A percentile compares a stretch with the other conserved stretches of the same genome.
phyloP scores from a whole-genome alignment of 2,797 vertebrate species.

The Ibycter americanus region DNA sequence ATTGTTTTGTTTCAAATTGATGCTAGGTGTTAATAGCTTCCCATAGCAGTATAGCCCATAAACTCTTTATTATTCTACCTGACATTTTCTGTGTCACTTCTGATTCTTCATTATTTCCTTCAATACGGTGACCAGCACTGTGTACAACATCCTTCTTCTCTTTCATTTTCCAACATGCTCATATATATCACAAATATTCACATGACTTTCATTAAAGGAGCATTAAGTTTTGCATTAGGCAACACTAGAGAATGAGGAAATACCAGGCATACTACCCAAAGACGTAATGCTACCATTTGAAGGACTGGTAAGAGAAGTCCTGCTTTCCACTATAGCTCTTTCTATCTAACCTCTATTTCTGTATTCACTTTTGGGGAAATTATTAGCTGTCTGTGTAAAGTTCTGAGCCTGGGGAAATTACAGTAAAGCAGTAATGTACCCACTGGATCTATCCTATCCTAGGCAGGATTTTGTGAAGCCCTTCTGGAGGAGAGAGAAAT shows the following conservation, averaged over 20 bases:
- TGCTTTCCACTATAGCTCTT: not conserved
- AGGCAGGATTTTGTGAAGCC: not conserved
- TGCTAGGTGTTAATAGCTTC: not conserved
- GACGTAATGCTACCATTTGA: not conserved
- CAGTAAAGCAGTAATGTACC: not conserved
- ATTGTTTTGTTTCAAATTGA: not conserved
- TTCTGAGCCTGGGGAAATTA: not conserved
- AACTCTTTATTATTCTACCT: not conserved
- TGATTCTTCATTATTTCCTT: not conserved
- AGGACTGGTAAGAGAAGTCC: not conserved
- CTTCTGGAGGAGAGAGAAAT: not conserved
- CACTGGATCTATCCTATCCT: not conserved
- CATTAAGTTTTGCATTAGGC: not conserved
- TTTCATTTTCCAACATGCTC: not conserved
- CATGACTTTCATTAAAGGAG: not conserved
- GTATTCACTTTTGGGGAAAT: not conserved
- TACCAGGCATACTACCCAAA: not conserved
- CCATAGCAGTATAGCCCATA: not conserved
- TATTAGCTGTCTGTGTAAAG: not conserved
- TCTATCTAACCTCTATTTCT: not conserved
- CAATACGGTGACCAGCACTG: not conserved
- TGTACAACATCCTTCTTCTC: not conserved
- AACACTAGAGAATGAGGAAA: not conserved
- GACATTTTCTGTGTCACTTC: not conserved
- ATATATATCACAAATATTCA: not conserved